Base-by-base conservation (phyloP, 2,888 invertebrate species). In the Amiota communis region DNA sequence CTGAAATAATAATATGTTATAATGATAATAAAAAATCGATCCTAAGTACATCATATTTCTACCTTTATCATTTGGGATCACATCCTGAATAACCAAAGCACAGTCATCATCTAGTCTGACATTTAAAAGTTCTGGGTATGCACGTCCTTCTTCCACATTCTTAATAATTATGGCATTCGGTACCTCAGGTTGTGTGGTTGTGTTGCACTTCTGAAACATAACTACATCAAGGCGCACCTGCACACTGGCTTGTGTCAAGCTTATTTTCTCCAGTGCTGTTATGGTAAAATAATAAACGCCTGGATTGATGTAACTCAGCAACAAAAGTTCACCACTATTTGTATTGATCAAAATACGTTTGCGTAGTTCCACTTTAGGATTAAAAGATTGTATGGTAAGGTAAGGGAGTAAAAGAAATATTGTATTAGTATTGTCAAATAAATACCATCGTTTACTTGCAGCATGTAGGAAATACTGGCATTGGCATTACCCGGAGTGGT, bases 31-130 rank as follows among this genome's bases (percentile, higher is more conserved):
- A 72, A 49, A 23, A 68, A 10, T 64, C 10, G 47, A n/a, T 15
- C 20, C 9, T 59, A 2, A 23, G 23, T 23, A 3, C 3, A 23
- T 3, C 3, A 23, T 23, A 23, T 23, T 59, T 59, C 8, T 36
- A 86, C 86, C 80, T 72, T 79, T 78, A 71, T 82, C 78, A 74
- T 78, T 69, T 8, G 85, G 85, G 61, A 75, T 72, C 70, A 82
- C 78, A 57, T 75, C 72, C 13, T 70, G 53, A 2, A 86, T 78
- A 13, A 75, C 61, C 49, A 79, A 82, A 15, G 74, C 63, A 70
- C 86, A 86, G 20, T 36, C 8, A 8, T 81, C 74, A 3, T 74
- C 78, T n/a, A 80, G 49, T 47, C 61, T 73, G 17, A 74, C 67
- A 72, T 80, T 72, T 12, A 84, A 63, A 13, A 85, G 72, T n/a